Conservation (phyloP, 2,888 invertebrate species). For the Electrophaes corylata region DNA sequence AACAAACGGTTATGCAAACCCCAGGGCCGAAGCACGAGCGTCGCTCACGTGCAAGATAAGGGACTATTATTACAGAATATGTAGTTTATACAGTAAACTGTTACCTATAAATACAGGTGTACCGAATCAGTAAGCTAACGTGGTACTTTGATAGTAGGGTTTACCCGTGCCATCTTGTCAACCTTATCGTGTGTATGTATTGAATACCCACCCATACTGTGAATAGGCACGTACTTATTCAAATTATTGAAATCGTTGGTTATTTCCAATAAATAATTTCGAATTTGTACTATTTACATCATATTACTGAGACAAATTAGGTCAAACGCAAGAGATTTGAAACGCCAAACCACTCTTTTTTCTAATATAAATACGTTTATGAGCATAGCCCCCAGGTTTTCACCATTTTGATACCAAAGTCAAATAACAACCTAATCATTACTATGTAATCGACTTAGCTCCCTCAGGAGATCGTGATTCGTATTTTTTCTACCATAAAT, state of each 20-base stretch:
- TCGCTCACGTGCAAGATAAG: slow-evolving; percentile 25
- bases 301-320: too few species aligned
- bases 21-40: slow-evolving; percentile 18
- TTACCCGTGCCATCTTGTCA: neutral
- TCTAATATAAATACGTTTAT: too few species aligned
- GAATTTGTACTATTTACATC: too few species aligned
- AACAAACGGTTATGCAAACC: slow-evolving; percentile 25
- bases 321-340: neutral
- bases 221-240: neutral
- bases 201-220: too few species aligned
- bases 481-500: slow-evolving; percentile 51
- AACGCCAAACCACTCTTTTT: too few species aligned
- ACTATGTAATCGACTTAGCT: slow-evolving; percentile 7
- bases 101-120: neutral
- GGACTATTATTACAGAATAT: slow-evolving; percentile 20
- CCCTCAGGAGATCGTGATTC: slow-evolving; percentile 39
- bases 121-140: neutral
- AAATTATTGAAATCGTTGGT: too few species aligned
- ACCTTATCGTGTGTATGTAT: too few species aligned
- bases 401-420: neutral
- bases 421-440: neutral
- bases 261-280: too few species aligned
- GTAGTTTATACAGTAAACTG: slow-evolving; percentile 7
- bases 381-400: too few species aligned
- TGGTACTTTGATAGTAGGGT: neutral